Conservation (phyloP, 2,888 invertebrate species). For the Diarsia dahlii region DNA sequence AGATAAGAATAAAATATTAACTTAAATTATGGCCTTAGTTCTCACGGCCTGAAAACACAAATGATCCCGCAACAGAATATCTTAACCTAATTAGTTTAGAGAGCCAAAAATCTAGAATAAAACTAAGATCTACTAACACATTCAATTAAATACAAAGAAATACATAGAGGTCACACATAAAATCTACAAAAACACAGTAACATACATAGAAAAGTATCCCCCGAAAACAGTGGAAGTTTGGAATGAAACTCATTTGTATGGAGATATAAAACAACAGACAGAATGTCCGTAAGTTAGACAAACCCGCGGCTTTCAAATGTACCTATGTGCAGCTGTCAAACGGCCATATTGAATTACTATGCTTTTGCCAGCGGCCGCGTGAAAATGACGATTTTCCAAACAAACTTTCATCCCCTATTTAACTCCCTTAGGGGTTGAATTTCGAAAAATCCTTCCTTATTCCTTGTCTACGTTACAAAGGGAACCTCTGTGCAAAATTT, state of each 20-base stretch:
- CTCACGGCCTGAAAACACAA: conserved; percentile 16
- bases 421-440: no score
- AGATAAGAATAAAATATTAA: conserved; percentile 7
- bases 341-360: conserved; percentile 44
- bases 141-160: conserved; percentile 10
- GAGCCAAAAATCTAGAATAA: not conserved
- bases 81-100: not conserved
- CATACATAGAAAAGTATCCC: conserved; percentile 11
- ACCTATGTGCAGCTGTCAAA: conserved; percentile 39
- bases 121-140: conserved; percentile 25
- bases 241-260: conserved; percentile 51
- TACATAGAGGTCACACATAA: conserved; percentile 32
- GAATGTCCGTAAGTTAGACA: conserved; percentile 37
- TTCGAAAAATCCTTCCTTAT: no score
- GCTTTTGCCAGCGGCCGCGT: no score
- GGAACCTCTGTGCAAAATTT: no score
- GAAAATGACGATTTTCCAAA: no score
- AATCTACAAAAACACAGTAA: conserved; percentile 20
- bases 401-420: no score
- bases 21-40: conserved; percentile 19
- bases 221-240: conserved; percentile 24
- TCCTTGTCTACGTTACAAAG: no score
- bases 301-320: conserved; percentile 25
- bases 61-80: conserved; percentile 7
- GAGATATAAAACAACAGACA: conserved; percentile 56